phyloP scores from a whole-genome alignment of 37 sponge, comb jelly and placozoan species.

The Lycopodina hypogea region DNA sequence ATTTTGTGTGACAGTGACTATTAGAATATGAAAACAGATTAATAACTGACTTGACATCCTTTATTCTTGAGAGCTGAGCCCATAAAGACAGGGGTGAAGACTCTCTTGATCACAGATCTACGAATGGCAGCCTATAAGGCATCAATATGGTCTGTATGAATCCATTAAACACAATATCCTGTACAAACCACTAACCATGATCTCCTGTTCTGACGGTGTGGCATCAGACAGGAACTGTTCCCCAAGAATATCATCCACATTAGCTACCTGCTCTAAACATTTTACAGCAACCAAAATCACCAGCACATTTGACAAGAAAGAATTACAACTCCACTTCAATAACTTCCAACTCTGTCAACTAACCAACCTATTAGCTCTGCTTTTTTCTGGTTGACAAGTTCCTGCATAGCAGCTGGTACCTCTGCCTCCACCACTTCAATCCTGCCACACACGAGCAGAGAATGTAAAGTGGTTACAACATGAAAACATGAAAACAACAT shows the following conservation, averaged over 20 bases:
- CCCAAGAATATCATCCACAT: constrained; percentile 91
- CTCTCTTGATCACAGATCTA: constrained; percentile 62
- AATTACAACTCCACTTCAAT: neutral
- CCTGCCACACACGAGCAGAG: too few species aligned
- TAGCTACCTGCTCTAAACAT: constrained; percentile 72
- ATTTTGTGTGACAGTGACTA: neutral
- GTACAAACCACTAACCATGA: constrained; percentile 34
- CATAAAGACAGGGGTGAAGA: constrained; percentile 92
- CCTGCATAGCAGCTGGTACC: constrained; percentile 58
- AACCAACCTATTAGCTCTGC: constrained; percentile 70
- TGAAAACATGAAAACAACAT: too few species aligned
- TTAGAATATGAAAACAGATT: too few species aligned
- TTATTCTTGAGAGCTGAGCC: constrained; percentile 99
- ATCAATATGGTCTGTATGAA: neutral
- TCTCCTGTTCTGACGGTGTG: constrained; percentile 55
- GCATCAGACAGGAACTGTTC: constrained; percentile 81
- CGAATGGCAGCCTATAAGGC: constrained; percentile 79
- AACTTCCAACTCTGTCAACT: neutral
- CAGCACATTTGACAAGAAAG: too few species aligned
- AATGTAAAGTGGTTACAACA: too few species aligned
- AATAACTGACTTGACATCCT: constrained; percentile 74
- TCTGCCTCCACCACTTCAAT: constrained; percentile 59
- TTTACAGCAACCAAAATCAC: neutral
- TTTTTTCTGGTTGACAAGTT: constrained; percentile 33
- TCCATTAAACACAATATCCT: neutral